Conservation (phyloP, 2,888 invertebrate species). For the Eupithecia pulchellata region DNA sequence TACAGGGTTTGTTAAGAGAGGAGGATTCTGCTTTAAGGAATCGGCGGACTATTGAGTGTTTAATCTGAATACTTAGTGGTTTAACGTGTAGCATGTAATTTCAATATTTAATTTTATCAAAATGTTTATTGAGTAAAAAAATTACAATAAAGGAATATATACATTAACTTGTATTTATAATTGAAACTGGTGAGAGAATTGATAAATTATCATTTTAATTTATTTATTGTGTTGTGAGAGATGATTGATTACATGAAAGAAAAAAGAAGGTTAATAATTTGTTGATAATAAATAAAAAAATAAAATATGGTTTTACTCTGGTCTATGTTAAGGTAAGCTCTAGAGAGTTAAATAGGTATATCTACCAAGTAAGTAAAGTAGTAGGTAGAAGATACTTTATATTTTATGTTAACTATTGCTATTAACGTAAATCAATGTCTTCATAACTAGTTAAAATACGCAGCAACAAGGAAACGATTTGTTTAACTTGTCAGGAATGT, state of each 20-base stretch:
- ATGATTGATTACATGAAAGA: too few species aligned
- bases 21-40: slow-evolving; percentile 52
- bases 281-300: neutral
- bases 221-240: too few species aligned
- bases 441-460: neutral
- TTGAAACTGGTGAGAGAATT: too few species aligned
- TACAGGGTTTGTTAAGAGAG: slow-evolving; percentile 45
- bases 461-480: slow-evolving; percentile 4
- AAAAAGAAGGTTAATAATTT: too few species aligned
- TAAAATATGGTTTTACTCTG: neutral
- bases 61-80: neutral
- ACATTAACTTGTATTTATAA: too few species aligned
- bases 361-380: neutral
- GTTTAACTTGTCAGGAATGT: neutral
- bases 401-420: neutral
- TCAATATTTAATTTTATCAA: neutral
- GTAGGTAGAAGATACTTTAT: neutral
- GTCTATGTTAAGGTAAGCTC: neutral
- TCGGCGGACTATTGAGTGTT: neutral
- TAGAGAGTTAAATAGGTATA: neutral
- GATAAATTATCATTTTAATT: too few species aligned
- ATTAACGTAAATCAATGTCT: neutral
- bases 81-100: neutral
- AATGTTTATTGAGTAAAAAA: neutral
- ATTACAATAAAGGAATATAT: too few species aligned